These are phyloP conservation scores for Caenorhabditis sulstoni DNA, from an alignment of 2,888 invertebrate species.

Conservation along the genomic window DNA sequence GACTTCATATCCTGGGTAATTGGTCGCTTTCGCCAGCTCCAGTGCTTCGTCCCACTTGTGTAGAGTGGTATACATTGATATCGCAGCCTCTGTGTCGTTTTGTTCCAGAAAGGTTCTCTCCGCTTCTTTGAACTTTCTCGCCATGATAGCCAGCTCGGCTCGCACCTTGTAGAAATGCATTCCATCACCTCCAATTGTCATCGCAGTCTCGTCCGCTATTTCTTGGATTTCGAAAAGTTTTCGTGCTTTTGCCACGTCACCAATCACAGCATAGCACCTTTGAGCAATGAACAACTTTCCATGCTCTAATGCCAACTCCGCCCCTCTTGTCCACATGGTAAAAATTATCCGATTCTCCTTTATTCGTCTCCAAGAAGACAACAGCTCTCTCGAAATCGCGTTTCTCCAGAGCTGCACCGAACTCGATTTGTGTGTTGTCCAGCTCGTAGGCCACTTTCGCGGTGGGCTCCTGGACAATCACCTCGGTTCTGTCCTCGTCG, in stretches of 20 bases:
- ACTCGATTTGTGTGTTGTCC: constrained; percentile 92
- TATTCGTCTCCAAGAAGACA: constrained; percentile 72
- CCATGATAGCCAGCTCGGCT: constrained; percentile 90
- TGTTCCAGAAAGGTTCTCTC: constrained; percentile 92
- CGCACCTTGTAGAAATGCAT: constrained; percentile 87
- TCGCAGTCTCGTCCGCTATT: constrained; percentile 81
- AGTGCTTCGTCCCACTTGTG: constrained; percentile 93
- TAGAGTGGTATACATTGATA: constrained; percentile 93
- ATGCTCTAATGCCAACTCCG: constrained; percentile 89
- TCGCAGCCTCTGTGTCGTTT: constrained; percentile 88
- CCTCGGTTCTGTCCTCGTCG: constrained; percentile 88
- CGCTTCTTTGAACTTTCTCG: constrained; percentile 90
- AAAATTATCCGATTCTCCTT: constrained; percentile 80
- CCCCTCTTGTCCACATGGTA: constrained; percentile 96
- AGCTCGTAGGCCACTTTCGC: constrained; percentile 86
- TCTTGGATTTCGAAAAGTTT: constrained; percentile 71
- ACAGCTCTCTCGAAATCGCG: constrained; percentile 86
- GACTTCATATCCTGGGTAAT: constrained; percentile 85
- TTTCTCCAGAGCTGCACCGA: constrained; percentile 94
- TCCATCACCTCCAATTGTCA: constrained; percentile 83
- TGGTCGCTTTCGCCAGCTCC: constrained; percentile 87
- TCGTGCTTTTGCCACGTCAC: constrained; percentile 88
- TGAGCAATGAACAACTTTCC: constrained; percentile 87
- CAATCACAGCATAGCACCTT: constrained; percentile 89
- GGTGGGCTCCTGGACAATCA: constrained; percentile 82